A percentile compares a stretch with the other conserved stretches of the same genome.
Conservation (phyloP, 2,888 invertebrate species). For the Spicauda simplicius region DNA sequence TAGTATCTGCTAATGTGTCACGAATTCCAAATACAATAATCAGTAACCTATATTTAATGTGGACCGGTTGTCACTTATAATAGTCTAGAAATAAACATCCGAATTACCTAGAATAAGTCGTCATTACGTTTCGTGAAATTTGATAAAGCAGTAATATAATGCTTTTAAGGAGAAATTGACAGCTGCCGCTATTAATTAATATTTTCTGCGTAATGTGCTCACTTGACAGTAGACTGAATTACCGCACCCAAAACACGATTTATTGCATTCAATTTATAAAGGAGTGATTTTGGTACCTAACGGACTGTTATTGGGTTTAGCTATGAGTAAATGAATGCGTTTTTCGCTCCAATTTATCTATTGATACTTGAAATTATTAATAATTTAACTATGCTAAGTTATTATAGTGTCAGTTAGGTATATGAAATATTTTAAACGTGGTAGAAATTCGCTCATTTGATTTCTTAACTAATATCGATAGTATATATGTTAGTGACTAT, state of each 20-base stretch:
- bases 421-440: not conserved
- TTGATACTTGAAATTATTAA: not conserved
- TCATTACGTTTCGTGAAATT: conserved; percentile 24
- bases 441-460: not conserved
- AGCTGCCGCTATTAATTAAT: conserved; percentile 32
- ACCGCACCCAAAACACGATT: conserved; percentile 4
- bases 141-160: conserved; percentile 18
- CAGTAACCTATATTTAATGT: conserved; percentile 15
- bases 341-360: not conserved
- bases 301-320: not conserved
- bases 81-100: conserved; percentile 8
- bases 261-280: not conserved
- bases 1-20: not conserved
- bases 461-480: not conserved
- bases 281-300: not conserved
- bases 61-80: conserved; percentile 12
- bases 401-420: too few relatives aligned
- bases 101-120: conserved; percentile 9
- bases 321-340: not conserved
- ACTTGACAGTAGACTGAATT: conserved; percentile 5
- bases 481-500: too few relatives aligned
- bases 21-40: conserved; percentile 9
- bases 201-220: conserved; percentile 24
- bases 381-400: not conserved
- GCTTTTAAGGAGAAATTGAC: conserved; percentile 28